Evolutionary conservation across 35 echinoderm and acorn worm genomes (phyloP).

Genomic region (Apostichopus parvimensis): DNA sequence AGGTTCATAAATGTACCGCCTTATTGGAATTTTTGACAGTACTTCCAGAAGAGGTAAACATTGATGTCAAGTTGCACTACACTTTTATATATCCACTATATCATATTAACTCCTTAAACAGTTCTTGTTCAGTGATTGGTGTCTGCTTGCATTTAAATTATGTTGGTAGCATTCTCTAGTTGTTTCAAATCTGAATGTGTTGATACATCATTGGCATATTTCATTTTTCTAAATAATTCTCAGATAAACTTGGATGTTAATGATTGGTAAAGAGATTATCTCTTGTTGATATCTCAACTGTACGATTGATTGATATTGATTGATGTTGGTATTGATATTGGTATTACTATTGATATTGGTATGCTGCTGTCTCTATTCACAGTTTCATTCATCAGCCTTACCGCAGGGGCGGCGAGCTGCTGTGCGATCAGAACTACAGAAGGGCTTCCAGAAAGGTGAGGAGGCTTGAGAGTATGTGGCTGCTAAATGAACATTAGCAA

Average conservation of each 20-base stretch:
- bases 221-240: not conserved
- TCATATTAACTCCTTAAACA: too few species aligned
- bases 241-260: not conserved
- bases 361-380: not conserved
- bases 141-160: too few species aligned
- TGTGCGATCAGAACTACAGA: conserved; percentile 82
- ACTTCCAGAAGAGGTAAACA: conserved; percentile 89
- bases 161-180: too few species aligned
- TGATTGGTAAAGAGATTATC: too few species aligned
- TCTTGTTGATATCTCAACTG: not conserved
- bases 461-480: too few species aligned
- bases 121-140: too few species aligned
- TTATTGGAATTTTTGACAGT: conserved; percentile 92
- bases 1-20: conserved; percentile 81
- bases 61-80: not conserved
- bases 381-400: conserved; percentile 84
- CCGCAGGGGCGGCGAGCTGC: conserved; percentile 57
- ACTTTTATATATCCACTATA: too few species aligned
- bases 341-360: too few species aligned
- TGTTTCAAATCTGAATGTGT: too few species aligned
- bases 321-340: too few species aligned
- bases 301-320: too few species aligned
- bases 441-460: conserved; percentile 79
- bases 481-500: too few species aligned
- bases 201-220: not conserved